A percentile compares a stretch with the other conserved stretches of the same genome.
These are phyloP conservation scores for Drosophila incognita DNA, from an alignment of 2,888 invertebrate species.

Conservation along the genomic window DNA sequence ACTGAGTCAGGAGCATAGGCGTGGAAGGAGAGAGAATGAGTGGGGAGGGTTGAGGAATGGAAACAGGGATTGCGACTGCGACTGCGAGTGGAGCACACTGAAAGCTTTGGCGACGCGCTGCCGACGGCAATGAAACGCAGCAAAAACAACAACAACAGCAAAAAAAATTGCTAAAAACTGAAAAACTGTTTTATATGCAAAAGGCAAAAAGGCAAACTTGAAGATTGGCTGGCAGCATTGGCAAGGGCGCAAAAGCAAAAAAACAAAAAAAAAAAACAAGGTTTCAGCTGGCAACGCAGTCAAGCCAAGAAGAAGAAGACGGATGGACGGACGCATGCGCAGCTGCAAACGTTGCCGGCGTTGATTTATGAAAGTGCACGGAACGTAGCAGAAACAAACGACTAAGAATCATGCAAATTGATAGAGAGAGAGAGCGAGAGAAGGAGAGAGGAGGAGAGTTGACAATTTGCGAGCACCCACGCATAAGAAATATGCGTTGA, in stretches of 20 bases:
- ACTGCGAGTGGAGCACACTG: slow-evolving; percentile 42
- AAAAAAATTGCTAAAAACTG: slow-evolving; percentile 52
- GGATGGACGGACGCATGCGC: slow-evolving; percentile 67
- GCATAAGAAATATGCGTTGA: neutral
- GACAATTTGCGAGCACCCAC: slow-evolving; percentile 62
- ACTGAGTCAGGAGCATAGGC: slow-evolving; percentile 33
- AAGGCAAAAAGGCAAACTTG: slow-evolving; percentile 48
- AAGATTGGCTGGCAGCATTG: slow-evolving; percentile 40
- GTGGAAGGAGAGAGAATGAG: slow-evolving; percentile 13
- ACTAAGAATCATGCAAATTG: slow-evolving; percentile 64
- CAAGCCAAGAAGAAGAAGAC: slow-evolving; percentile 11
- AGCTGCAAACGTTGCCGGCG: slow-evolving; percentile 74
- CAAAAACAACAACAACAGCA: slow-evolving; percentile 34
- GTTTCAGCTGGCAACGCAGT: slow-evolving; percentile 39
- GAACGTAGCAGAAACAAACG: slow-evolving; percentile 25
- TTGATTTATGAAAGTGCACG: slow-evolving; percentile 82
- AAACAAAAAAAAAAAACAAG: slow-evolving; percentile 35
- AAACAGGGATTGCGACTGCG: slow-evolving; percentile 9
- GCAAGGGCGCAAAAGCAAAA: slow-evolving; percentile 73
- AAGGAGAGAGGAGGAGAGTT: slow-evolving; percentile 7
- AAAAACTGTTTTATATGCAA: slow-evolving; percentile 80
- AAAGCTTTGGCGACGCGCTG: slow-evolving; percentile 78
- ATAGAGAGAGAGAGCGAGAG: slow-evolving; percentile 1
- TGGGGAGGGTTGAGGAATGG: neutral
- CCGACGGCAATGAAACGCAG: slow-evolving; percentile 69